Evolutionary conservation across 2,113 vertebrate species (phyloP), one percentile per base, ranked within the genome.

Genomic region (Microtus montanus): DNA sequence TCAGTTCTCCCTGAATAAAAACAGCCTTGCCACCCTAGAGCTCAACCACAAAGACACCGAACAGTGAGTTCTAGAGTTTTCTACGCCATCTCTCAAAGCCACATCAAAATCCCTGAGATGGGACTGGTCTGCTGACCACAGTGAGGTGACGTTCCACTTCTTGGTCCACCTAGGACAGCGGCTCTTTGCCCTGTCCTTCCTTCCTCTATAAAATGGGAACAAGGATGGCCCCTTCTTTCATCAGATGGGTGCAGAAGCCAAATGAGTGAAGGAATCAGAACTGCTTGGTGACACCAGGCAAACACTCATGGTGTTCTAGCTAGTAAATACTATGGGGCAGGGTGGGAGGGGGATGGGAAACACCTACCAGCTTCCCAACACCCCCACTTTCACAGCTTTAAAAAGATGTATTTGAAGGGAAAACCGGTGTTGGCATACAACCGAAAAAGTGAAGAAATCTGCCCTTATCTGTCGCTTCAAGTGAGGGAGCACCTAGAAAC

Each of bases 1-100:
- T 92, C 73, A 64, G 44, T 92, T 91, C 82, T 91, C 95, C 93
- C 19, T 7, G 20, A 85, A 78, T 89, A 90, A 47, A 74, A 47
- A 70, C 19, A 12, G 68, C 66, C 38, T 52, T 73, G 61, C 88
- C 30, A 84, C 63, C 61, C 63, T 63, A 63, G 35, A 80, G 70
- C 58, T 90, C 73, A 47, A 61, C 74, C 38, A 89, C 89, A 93
- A 87, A 70, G 73, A 79, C 80, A 58, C 28, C 41, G 15, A 93
- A 93, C 49, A 90, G 47, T 52, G 85, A 91, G 70, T 70, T 92
- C 58, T 61, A 17, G 5, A 58, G 28, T 2, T 63, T 89, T 91
- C 38, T 49, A 78, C 10, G 30, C 15, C 54, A 64, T 52, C 33
- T 75, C 22, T 12, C 33, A 54, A 90, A 44, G 79, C 78, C 52